Evolutionary conservation across 1,140 invertebrate species (phyloP).

Genomic region (Anoplolepis gracilipes): DNA sequence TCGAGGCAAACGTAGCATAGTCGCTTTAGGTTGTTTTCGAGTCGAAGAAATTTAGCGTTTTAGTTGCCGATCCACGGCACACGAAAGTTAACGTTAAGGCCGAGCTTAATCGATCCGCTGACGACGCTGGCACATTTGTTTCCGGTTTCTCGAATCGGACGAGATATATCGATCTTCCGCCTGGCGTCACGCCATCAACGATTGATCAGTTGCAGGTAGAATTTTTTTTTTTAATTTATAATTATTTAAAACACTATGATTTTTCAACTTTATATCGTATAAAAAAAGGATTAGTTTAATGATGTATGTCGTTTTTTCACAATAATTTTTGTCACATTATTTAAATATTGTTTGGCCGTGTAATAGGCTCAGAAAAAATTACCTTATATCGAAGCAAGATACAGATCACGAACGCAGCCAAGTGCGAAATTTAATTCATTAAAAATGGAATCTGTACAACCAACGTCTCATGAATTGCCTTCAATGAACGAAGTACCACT

Average conservation of each 20-base stretch:
- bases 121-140: slow-evolving; percentile 64
- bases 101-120: slow-evolving; percentile 79
- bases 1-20: slow-evolving; percentile 61
- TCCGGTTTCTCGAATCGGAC: slow-evolving; percentile 60
- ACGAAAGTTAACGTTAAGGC: slow-evolving; percentile 88
- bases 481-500: slow-evolving; percentile 78
- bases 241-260: background rate
- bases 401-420: slow-evolving; percentile 74
- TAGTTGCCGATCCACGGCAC: slow-evolving; percentile 88
- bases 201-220: slow-evolving; percentile 77
- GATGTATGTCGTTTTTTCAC: background rate
- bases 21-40: slow-evolving; percentile 88
- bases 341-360: background rate
- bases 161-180: slow-evolving; percentile 72
- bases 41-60: slow-evolving; percentile 89
- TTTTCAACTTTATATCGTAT: background rate
- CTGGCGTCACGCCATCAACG: slow-evolving; percentile 74
- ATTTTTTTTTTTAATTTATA: background rate
- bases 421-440: slow-evolving; percentile 57
- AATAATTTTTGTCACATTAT: background rate
- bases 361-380: slow-evolving; percentile 71
- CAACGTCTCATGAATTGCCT: slow-evolving; percentile 41
- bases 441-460: slow-evolving; percentile 71
- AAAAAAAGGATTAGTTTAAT: background rate
- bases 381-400: slow-evolving; percentile 64